Conservation (phyloP, 35 echinoderm and acorn worm species). For the Patiria miniata region DNA sequence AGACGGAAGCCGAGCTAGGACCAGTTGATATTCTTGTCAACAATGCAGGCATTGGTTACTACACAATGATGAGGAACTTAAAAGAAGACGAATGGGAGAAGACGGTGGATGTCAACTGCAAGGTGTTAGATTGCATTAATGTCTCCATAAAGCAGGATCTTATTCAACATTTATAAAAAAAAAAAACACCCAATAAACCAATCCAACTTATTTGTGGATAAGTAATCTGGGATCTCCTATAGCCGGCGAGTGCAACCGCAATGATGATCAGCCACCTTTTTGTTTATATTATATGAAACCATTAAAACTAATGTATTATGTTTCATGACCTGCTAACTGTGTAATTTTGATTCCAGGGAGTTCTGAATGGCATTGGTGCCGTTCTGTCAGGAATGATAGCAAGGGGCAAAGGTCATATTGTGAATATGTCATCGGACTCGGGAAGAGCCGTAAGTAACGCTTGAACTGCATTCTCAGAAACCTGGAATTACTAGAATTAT, state of each 20-base stretch:
- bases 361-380: constrained; percentile 75
- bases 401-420: constrained; percentile 73
- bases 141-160: not conserved
- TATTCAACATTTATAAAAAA: too few relatives aligned
- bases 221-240: too few relatives aligned
- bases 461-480: not conserved
- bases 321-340: not conserved
- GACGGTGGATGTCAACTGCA: constrained; percentile 77
- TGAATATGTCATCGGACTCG: constrained; percentile 75
- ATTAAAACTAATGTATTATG: not conserved
- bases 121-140: constrained; percentile 28
- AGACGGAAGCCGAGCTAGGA: constrained; percentile 59
- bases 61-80: constrained; percentile 67
- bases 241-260: too few relatives aligned
- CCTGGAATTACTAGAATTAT: too few relatives aligned
- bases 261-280: too few relatives aligned
- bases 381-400: constrained; percentile 63
- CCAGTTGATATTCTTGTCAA: constrained; percentile 74
- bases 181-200: not conserved
- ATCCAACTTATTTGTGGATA: not conserved
- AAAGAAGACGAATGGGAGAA: constrained; percentile 75
- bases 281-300: too few relatives aligned
- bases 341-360: constrained; percentile 37
- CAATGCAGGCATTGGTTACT: constrained; percentile 59
- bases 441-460: constrained; percentile 66